Evolutionary conservation across 2,797 vertebrate genomes (phyloP), one percentile per base, ranked within the genome.

Genomic region (Myotis vivesi): DNA sequence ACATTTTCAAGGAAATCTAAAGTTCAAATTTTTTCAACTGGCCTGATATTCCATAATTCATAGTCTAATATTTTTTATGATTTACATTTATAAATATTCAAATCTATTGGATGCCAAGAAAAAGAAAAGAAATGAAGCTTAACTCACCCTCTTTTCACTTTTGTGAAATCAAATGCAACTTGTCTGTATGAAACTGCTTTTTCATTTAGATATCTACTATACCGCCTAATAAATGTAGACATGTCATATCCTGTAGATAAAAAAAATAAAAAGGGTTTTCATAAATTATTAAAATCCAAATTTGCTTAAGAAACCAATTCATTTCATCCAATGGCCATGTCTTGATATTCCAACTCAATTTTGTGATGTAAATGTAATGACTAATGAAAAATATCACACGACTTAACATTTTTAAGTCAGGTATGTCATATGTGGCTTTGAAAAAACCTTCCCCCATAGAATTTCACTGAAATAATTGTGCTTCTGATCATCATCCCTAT

Each of bases 161-260:
- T 99, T 13, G 99, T 99, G 98, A 99, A 99, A 98, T 99, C 99
- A 98, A 99, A 99, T 97, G 99, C 99, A 95, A 99, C 99, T 98
- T 99, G 99, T 98, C 99, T 99, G 98, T 99, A 99, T 30, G 99
- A 99, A 97, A 99, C 99, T 46, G 99, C 99, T 98, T 99, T 99
- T 97, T 99, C 99, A 88, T 99, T 99, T 98, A 99, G 98, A 97
- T 99, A 99, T 59, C 99, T 99, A 98, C 99, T 99, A 98, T 99
- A 99, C 94, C 99, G 98, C 97, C 99, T 99, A 98, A 99, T 99
- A 98, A 99, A 99, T 0, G 99, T 99, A 94, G 99, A 99, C 99
- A 99, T 99, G 98, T 99, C 99, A 96, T 99, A 99, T 81, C 99
- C 99, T 99, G 89, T 85, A 94, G 89, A 66, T 90, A 53, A 94